A percentile compares a stretch with the other conserved stretches of the same genome.
Evolutionary conservation across 2,888 invertebrate species (phyloP).

Genomic region (Lathronympha strigana): DNA sequence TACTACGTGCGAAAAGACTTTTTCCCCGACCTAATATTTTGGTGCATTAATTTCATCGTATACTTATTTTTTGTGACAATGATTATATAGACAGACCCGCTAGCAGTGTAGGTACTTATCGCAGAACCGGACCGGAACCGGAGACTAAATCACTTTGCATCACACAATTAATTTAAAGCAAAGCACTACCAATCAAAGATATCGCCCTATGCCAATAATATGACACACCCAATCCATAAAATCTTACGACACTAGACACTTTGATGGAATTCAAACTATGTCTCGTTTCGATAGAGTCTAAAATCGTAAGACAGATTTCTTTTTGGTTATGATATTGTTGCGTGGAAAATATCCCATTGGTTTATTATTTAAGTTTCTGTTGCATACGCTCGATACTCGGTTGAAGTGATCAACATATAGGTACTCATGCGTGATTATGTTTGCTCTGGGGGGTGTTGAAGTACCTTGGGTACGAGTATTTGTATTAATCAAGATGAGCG

Average conservation of each 20-base stretch:
- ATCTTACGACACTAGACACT: conserved; percentile 7
- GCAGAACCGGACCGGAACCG: background rate
- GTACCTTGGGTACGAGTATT: conserved; percentile 7
- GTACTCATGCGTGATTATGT: conserved; percentile 7
- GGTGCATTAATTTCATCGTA: too few relatives aligned
- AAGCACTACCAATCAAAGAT: conserved; percentile 65
- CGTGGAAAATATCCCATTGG: conserved; percentile 46
- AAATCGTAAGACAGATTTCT: conserved; percentile 43
- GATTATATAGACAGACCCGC: background rate
- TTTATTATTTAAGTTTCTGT: conserved; percentile 66
- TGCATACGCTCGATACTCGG: conserved; percentile 56
- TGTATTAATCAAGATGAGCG: background rate
- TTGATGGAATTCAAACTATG: background rate
- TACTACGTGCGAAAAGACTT: too few relatives aligned
- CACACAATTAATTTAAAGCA: conserved; percentile 57
- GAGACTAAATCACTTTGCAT: conserved; percentile 23
- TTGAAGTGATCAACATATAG: conserved; percentile 18
- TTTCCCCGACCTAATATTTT: too few relatives aligned
- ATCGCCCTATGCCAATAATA: conserved; percentile 54
- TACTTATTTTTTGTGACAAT: too few relatives aligned
- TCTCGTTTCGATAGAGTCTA: conserved; percentile 42
- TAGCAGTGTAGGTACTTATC: conserved; percentile 1
- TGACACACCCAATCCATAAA: conserved; percentile 43
- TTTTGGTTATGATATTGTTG: conserved; percentile 51
- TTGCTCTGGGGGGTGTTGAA: conserved; percentile 14